Evolutionary conservation across 1,140 invertebrate species (phyloP).

Genomic region (Stegodyphus mimosarum): DNA sequence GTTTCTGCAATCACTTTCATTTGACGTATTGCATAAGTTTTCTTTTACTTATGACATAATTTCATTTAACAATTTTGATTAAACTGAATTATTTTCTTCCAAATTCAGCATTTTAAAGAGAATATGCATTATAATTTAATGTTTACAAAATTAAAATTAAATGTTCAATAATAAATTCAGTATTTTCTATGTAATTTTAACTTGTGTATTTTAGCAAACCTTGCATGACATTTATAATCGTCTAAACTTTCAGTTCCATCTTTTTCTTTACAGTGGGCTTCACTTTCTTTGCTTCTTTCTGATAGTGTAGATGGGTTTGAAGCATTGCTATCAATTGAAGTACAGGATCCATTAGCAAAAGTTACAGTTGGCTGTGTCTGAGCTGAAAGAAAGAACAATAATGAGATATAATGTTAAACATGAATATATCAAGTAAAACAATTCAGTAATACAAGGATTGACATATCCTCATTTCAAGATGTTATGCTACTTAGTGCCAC

Average conservation of each 20-base stretch:
- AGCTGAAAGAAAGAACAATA: conserved; percentile 1
- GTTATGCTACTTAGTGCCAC: too few relatives aligned
- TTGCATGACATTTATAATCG: conserved; percentile 52
- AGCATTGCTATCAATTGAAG: conserved; percentile 50
- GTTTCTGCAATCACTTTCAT: too few relatives aligned
- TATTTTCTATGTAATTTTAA: too few relatives aligned
- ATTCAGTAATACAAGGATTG: neutral
- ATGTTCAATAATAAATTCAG: too few relatives aligned
- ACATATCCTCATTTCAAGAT: too few relatives aligned
- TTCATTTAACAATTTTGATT: too few relatives aligned
- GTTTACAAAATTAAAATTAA: too few relatives aligned
- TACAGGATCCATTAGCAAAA: conserved; percentile 58
- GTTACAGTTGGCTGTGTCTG: conserved; percentile 55
- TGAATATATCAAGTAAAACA: neutral
- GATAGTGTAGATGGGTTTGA: conserved; percentile 55
- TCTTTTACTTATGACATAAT: too few relatives aligned
- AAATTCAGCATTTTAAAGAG: too few relatives aligned
- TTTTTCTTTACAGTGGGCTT: conserved; percentile 12
- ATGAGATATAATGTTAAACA: neutral
- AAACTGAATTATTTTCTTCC: too few relatives aligned
- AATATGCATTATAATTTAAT: too few relatives aligned
- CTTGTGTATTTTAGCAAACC: conserved; percentile 4
- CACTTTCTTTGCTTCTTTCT: conserved; percentile 49
- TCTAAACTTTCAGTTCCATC: conserved; percentile 59
- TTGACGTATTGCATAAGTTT: too few relatives aligned